phyloP scores from a whole-genome alignment of 2,888 invertebrate species.

The Tetramorium bicarinatum region DNA sequence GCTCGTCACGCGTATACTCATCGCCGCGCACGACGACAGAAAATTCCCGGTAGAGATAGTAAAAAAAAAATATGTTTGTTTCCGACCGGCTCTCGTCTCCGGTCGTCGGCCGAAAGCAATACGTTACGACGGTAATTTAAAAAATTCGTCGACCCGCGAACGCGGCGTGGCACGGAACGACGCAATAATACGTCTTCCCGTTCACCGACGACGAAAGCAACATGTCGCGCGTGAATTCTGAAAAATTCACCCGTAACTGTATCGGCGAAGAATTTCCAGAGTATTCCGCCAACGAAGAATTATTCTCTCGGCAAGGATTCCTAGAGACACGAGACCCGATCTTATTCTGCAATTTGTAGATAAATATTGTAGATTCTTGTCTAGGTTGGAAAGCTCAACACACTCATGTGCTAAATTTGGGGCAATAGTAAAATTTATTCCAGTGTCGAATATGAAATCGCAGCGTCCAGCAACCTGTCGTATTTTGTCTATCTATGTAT shows the following conservation, averaged over 20 bases:
- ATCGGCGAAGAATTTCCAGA: conserved; percentile 4
- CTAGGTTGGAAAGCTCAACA: neutral
- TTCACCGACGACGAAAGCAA: conserved; percentile 28
- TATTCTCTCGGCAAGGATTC: conserved; percentile 3
- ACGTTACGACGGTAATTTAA: conserved; percentile 44
- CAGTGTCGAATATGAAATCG: conserved; percentile 69
- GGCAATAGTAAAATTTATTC: conserved; percentile 73
- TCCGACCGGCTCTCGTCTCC: conserved; percentile 4
- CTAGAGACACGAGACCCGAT: neutral
- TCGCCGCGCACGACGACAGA: conserved; percentile 33
- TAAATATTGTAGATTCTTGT: neutral
- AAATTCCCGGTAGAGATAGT: conserved; percentile 16
- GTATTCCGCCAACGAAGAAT: neutral
- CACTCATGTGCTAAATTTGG: neutral
- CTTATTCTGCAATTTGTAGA: neutral
- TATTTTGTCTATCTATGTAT: conserved; percentile 68
- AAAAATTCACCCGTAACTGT: conserved; percentile 36
- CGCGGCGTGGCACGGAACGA: neutral
- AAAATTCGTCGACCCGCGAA: conserved; percentile 34
- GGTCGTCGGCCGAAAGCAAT: conserved; percentile 25
- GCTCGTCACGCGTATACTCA: conserved; percentile 59
- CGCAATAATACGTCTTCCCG: conserved; percentile 26
- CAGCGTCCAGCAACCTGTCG: conserved; percentile 59
- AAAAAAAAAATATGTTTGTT: conserved; percentile 18
- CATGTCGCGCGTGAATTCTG: conserved; percentile 11